These are phyloP conservation scores for Sebastes nivosus DNA, from an alignment of 2,797 vertebrate species.

Conservation along the genomic window DNA sequence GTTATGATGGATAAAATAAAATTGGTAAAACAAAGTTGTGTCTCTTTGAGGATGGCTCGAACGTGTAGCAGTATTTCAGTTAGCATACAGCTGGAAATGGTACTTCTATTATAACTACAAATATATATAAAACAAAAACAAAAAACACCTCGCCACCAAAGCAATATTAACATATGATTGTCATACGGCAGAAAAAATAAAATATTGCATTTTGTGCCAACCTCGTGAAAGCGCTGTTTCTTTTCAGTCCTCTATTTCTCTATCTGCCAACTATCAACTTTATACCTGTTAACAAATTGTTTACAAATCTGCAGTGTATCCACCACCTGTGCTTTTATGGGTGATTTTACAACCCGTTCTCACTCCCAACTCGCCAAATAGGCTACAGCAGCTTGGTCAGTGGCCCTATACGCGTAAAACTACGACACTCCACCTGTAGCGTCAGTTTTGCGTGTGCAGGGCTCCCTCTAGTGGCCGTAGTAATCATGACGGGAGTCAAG, in stretches of 20 bases:
- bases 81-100: background rate
- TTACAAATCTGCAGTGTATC: background rate
- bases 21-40: background rate
- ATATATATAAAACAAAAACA: background rate
- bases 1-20: background rate
- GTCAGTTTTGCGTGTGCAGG: background rate
- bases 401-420: background rate
- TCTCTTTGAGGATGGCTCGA: background rate
- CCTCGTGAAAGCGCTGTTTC: background rate
- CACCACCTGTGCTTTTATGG: background rate
- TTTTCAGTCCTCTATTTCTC: background rate
- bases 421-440: background rate
- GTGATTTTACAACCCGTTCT: background rate
- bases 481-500: background rate
- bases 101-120: background rate
- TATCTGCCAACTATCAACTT: background rate
- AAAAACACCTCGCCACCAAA: background rate
- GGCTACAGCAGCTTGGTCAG: background rate
- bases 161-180: conserved; percentile 41
- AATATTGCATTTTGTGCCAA: conserved; percentile 2
- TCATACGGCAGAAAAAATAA: conserved; percentile 26
- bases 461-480: background rate
- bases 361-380: background rate
- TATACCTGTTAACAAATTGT: background rate
- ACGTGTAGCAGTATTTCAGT: background rate